Base-by-base conservation (phyloP, 2,888 invertebrate species). In the Calameuta pallipes region DNA sequence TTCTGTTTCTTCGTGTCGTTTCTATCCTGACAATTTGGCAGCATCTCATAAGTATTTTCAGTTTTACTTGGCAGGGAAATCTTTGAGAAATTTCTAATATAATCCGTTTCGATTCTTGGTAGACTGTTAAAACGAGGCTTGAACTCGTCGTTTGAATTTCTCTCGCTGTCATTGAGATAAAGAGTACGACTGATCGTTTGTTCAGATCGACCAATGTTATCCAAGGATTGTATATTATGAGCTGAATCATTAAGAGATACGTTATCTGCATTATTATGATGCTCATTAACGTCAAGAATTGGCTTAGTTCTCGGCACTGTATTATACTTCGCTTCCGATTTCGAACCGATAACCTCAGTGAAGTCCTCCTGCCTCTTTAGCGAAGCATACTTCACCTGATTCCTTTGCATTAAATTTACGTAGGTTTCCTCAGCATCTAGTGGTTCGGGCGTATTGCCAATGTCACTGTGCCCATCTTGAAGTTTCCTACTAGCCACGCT, bases 401-500 rank as follows among this genome's bases (percentile, higher is more conserved):
- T 41, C 4, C 77, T 70, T 13, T 34, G 75, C 30, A 36, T 71
- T 73, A n/a, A 77, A n/a, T 71, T 71, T 34, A 31, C 71, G 33
- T 33, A 34, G 71, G 33, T 71, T 15, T 71, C 33, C 33, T 34
- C 71, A 23, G 31, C 11, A 1, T 71, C 71, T 23, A 34, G 30
- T 56, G n/a, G 69, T 73, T 56, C n/a, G 41, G 33, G 23, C 30
- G 74, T 71, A n/a, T 36, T 78, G 31, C 71, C 71, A 34, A 71
- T 33, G 31, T 71, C 71, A 56, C 6, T 9, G 9, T 23, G 23
- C 9, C 56, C 56, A 34, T 31, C 71, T 71, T 71, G 71, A 31
- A 34, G 9, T 34, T 71, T 71, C 11, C 73, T 31, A 69, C 73
- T 69, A 23, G 69, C 56, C 9, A 70, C 69, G 77, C 89, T 89